These are phyloP conservation scores for Magallana angulata DNA, from an alignment of 1,140 invertebrate genomes.

Conservation along the genomic window DNA sequence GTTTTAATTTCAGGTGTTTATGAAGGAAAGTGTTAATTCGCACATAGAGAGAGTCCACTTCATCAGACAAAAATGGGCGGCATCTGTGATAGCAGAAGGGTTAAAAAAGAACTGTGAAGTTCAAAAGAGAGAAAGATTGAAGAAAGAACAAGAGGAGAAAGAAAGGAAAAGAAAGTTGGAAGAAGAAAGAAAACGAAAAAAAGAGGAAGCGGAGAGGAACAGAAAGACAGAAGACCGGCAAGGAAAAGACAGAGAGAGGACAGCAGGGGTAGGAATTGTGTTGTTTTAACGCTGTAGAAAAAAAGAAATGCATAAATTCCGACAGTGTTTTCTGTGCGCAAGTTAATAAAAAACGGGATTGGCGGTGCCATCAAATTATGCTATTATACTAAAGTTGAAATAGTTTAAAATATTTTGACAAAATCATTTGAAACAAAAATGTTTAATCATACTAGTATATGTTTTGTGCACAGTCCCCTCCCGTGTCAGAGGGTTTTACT, in stretches of 20 bases:
- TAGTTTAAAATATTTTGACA: too few species aligned
- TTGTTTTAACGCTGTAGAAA: neutral
- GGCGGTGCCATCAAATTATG: too few species aligned
- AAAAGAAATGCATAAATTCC: neutral
- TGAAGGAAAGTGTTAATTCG: slow-evolving; percentile 52
- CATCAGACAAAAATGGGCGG: slow-evolving; percentile 48
- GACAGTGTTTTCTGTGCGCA: neutral
- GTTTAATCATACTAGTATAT: too few species aligned
- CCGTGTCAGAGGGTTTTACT: too few species aligned
- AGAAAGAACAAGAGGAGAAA: slow-evolving; percentile 24
- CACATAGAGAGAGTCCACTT: slow-evolving; percentile 51
- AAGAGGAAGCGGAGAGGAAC: neutral
- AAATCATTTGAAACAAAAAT: too few species aligned
- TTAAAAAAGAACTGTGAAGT: neutral
- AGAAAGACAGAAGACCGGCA: neutral
- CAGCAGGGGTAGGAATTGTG: neutral
- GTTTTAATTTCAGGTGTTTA: slow-evolving; percentile 57
- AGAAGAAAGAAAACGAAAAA: slow-evolving; percentile 5
- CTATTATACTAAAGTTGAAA: too few species aligned
- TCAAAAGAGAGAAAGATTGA: slow-evolving; percentile 31
- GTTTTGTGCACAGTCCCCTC: too few species aligned
- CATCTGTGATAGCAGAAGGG: neutral
- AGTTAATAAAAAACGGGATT: neutral
- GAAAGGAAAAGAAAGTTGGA: slow-evolving; percentile 19
- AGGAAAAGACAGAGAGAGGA: neutral